phyloP scores from a whole-genome alignment of 2,113 vertebrate genomes.

The Pipra filicauda region DNA sequence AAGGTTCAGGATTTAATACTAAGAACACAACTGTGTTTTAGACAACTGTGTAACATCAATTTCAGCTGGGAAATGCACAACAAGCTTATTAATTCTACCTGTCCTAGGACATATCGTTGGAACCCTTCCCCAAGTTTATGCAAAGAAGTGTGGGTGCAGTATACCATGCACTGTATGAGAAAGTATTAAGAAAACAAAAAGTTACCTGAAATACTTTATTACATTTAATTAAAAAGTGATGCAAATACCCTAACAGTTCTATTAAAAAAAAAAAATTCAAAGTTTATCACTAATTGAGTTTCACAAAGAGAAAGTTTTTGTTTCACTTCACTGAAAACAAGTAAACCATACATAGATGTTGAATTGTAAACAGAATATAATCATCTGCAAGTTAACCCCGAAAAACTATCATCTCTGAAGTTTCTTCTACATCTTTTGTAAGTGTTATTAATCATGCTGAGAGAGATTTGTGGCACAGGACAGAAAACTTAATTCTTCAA shows the following conservation, averaged over 20 bases:
- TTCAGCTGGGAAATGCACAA: not conserved
- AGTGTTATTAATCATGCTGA: not conserved
- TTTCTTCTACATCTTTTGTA: not conserved
- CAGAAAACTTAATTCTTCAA: not conserved
- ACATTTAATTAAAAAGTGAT: not conserved
- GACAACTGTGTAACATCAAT: not conserved
- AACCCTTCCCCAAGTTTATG: not conserved
- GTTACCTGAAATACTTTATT: not conserved
- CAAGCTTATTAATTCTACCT: not conserved
- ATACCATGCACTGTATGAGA: accelerated
- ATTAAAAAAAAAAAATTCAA: not conserved
- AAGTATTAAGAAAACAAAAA: not conserved
- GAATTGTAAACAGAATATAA: not conserved
- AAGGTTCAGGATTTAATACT: not conserved
- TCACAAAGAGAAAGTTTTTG: not conserved
- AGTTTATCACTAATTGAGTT: not conserved
- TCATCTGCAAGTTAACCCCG: not conserved
- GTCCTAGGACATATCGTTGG: not conserved
- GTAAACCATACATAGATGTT: not conserved
- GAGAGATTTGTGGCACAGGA: not conserved
- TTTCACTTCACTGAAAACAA: not conserved
- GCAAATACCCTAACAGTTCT: not conserved
- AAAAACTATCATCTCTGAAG: accelerated
- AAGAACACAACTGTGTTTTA: not conserved
- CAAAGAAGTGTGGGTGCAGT: not conserved